phyloP scores from a whole-genome alignment of 2,888 invertebrate species.

The Galerucella nymphaeae region DNA sequence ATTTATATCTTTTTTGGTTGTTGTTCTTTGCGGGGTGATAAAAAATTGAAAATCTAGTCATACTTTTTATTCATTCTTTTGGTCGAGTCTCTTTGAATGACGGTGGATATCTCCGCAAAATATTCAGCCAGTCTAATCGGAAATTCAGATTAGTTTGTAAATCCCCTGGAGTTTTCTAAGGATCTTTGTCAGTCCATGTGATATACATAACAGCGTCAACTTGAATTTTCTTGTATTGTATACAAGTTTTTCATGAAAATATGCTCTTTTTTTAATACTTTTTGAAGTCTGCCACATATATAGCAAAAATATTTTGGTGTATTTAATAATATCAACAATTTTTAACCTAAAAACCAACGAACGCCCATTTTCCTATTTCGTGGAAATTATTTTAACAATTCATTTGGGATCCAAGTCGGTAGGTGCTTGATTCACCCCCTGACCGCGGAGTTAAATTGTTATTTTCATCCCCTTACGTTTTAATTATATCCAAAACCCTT shows the following conservation, averaged over 20 bases:
- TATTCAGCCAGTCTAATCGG: slow-evolving; percentile 34
- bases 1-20: too few species aligned
- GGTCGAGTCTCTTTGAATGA: slow-evolving; percentile 30
- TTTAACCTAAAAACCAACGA: not conserved
- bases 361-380: not conserved
- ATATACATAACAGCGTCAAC: slow-evolving; percentile 25
- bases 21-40: not conserved
- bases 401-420: slow-evolving; percentile 11
- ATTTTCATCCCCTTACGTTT: slow-evolving; percentile 53
- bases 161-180: slow-evolving; percentile 17
- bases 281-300: too few species aligned
- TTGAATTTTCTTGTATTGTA: slow-evolving; percentile 19
- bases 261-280: not conserved
- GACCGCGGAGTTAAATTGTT: slow-evolving; percentile 55
- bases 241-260: not conserved
- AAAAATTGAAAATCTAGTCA: not conserved
- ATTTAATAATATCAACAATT: not conserved
- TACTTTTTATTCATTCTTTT: slow-evolving; percentile 33
- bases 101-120: slow-evolving; percentile 22
- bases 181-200: slow-evolving; percentile 30
- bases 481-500: slow-evolving; percentile 49
- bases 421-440: slow-evolving; percentile 41
- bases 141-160: slow-evolving; percentile 41
- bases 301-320: not conserved
- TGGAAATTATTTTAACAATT: slow-evolving; percentile 16